Base-by-base conservation (phyloP, 2,113 vertebrate genomes). In the Candoia aspera region DNA sequence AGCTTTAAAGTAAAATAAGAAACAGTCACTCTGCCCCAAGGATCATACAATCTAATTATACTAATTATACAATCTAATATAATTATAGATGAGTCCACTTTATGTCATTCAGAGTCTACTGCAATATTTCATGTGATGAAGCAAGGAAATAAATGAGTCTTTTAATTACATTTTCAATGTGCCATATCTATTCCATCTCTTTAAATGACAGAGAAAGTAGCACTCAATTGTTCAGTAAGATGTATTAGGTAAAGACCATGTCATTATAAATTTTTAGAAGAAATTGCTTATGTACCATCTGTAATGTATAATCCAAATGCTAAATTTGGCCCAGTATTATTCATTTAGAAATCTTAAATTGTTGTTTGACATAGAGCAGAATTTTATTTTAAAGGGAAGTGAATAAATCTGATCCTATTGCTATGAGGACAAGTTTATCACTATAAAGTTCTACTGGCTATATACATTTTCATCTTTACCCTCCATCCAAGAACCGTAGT, bases 311-410 rank as follows among this genome's bases (percentile, higher is more conserved):
- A 90, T 49, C 92, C 88, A 53, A 91, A 53, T 55, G n/a, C 1
- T 93, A 88, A 83, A 83, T 94, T 92, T 90, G 87, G 46, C 87
- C 91, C 59, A 86, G 90, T 19, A 3, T 94, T 59, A n/a, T 15
- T 93, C 64, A 33, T 68, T 90, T 54, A 88, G 37, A 79, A 88
- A 58, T 87, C 33, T 79, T 79, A 79, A 79, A n/a, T 79, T 79
- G 73, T 1, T 79, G 33, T 79, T 79, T 79, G 33, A 79, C 8
- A 79, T 21, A 79, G 73, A 79, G 21, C 8, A 79, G 73, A 79
- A 79, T 17, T 79, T 79, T 79, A 21, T 79, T 42, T 79, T 79
- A 79, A 79, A 79, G 37, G 33, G n/a, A 79, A 79, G 33, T 79
- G 33, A 37, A 42, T 79, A 79, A 42, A 37, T 68, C 64, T 79